Conservation (phyloP, 2,113 vertebrate genomes). For the Tilapia sparmanii region DNA sequence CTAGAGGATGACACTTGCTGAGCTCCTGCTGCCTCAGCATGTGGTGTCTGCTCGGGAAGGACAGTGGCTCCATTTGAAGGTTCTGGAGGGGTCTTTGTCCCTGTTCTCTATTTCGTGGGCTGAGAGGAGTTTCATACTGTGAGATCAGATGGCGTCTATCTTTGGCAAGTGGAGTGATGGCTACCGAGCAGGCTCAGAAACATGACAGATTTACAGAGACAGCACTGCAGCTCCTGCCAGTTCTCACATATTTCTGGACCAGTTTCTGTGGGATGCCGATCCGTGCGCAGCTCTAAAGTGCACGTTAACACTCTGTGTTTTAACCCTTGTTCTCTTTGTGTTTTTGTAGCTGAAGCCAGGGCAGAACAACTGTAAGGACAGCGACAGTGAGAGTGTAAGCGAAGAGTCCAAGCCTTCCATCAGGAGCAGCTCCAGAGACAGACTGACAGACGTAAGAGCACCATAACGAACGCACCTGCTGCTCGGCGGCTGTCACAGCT, state of each 20-base stretch:
- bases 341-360: conserved; percentile 83
- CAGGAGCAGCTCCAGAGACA: conserved; percentile 85
- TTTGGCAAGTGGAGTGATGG: conserved; percentile 51
- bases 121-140: conserved; percentile 53
- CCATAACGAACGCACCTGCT: background rate
- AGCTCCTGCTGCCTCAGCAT: conserved; percentile 62
- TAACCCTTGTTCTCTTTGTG: conserved; percentile 27
- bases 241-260: conserved; percentile 54
- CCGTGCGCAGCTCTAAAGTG: conserved; percentile 1
- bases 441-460: conserved; percentile 90
- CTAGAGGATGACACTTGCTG: conserved; percentile 71
- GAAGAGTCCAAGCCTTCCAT: conserved; percentile 84
- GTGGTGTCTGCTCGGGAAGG: conserved; percentile 61
- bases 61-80: conserved; percentile 62
- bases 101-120: conserved; percentile 38
- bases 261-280: conserved; percentile 15
- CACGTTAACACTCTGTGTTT: conserved; percentile 2
- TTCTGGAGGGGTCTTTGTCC: conserved; percentile 56
- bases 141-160: conserved; percentile 64
- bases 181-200: conserved; percentile 46
- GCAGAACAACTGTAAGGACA: conserved; percentile 88
- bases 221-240: conserved; percentile 41
- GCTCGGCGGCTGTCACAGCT: background rate
- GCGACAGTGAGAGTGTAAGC: conserved; percentile 85
- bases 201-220: conserved; percentile 55